Conservation (phyloP, 2,113 vertebrate genomes). For the Ibidorhyncha struthersii region DNA sequence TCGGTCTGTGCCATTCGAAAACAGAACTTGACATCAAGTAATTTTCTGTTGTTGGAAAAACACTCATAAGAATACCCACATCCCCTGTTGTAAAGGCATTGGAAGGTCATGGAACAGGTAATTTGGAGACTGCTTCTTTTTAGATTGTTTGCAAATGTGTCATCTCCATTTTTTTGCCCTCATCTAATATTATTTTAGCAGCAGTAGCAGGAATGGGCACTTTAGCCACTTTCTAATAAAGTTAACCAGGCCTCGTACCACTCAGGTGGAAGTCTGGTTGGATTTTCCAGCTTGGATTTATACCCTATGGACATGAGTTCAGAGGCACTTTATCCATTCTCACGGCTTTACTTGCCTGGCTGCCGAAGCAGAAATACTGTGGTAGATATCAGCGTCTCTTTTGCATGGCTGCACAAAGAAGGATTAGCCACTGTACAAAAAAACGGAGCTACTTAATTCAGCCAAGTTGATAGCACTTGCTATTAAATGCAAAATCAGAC, state of each 20-base stretch:
- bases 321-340: neutral
- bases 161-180: neutral
- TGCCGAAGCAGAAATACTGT: neutral
- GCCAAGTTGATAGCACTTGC: neutral
- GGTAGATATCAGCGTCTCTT: neutral
- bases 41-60: constrained; percentile 52
- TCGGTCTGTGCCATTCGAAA: neutral
- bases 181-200: neutral
- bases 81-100: neutral
- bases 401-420: neutral
- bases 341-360: neutral
- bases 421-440: neutral
- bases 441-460: fast-evolving
- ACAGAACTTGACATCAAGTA: constrained; percentile 39
- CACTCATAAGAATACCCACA: constrained; percentile 25
- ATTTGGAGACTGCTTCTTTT: neutral
- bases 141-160: neutral
- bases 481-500: neutral
- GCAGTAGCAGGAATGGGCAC: neutral
- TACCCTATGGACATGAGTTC: constrained; percentile 23
- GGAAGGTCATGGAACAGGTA: constrained; percentile 11
- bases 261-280: constrained; percentile 13
- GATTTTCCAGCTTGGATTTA: constrained; percentile 23
- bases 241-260: neutral
- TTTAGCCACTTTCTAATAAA: constrained; percentile 10